Evolutionary conservation across 2,888 invertebrate species (phyloP).

Genomic region (Agrenia bidenticulata): DNA sequence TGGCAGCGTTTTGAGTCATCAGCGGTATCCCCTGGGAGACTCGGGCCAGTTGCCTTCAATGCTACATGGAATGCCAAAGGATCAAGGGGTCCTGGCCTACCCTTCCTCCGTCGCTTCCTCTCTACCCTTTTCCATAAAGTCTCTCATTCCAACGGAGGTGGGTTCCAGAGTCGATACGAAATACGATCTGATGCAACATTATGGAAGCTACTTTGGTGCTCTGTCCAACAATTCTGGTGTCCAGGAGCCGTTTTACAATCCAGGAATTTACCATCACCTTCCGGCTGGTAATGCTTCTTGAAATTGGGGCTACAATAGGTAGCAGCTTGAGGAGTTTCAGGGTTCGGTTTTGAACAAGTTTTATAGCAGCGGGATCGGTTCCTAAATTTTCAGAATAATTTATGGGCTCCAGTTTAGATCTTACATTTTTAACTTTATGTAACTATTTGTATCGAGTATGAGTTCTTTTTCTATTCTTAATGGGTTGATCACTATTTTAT

Average conservation of each 20-base stretch:
- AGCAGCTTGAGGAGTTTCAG: not conserved
- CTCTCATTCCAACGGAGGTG: slow-evolving; percentile 77
- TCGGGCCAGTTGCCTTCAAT: slow-evolving; percentile 44
- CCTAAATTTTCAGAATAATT: too few species aligned
- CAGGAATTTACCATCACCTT: slow-evolving; percentile 46
- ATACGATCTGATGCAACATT: slow-evolving; percentile 48
- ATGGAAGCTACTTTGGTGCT: slow-evolving; percentile 47
- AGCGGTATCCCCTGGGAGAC: slow-evolving; percentile 35
- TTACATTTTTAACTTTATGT: too few species aligned
- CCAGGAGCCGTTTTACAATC: slow-evolving; percentile 43
- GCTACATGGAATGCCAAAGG: slow-evolving; percentile 37
- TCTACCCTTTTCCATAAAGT: slow-evolving; percentile 86
- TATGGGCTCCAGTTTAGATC: too few species aligned
- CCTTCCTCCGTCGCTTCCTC: slow-evolving; percentile 30
- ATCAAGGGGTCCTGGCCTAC: slow-evolving; percentile 54
- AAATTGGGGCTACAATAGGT: slow-evolving; percentile 33
- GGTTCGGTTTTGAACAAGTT: not conserved
- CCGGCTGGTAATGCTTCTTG: slow-evolving; percentile 50
- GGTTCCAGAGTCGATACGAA: slow-evolving; percentile 33
- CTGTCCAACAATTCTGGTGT: slow-evolving; percentile 39
- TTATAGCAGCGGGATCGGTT: too few species aligned
- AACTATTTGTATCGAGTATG: too few species aligned
- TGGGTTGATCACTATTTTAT: too few species aligned
- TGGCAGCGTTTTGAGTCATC: slow-evolving; percentile 12
- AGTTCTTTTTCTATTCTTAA: too few species aligned